These are phyloP conservation scores for Galbula dea DNA, from an alignment of 2,113 vertebrate species.

Conservation along the genomic window DNA sequence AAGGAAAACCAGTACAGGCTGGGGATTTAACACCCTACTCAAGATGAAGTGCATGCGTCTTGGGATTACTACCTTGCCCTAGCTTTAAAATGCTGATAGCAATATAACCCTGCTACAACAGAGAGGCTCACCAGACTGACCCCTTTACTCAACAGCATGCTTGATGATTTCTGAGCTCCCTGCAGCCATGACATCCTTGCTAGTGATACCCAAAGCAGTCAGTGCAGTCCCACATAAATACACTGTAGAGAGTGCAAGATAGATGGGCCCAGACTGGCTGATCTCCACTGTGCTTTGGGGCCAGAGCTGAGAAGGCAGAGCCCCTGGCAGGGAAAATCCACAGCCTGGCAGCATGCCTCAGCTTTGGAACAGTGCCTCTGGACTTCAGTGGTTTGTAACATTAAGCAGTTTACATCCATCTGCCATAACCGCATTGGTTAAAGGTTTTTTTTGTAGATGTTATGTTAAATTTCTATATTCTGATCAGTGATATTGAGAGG, in stretches of 20 bases:
- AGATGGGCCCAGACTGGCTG: neutral
- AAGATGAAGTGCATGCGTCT: neutral
- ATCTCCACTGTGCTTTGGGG: accelerated
- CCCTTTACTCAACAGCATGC: neutral
- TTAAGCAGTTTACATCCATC: neutral
- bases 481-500: neutral
- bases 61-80: neutral
- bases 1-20: neutral
- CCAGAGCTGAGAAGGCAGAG: neutral
- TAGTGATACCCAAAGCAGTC: accelerated
- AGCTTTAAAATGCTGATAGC: neutral
- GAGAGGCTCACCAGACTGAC: neutral
- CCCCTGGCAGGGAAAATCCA: neutral
- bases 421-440: neutral
- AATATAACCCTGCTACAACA: neutral
- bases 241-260: neutral
- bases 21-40: neutral
- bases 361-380: neutral
- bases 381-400: neutral
- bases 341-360: neutral
- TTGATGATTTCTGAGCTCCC: neutral
- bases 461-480: neutral
- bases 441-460: neutral
- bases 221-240: accelerated
- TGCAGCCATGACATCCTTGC: neutral